Conservation (phyloP, 1,140 invertebrate genomes). For the Bombus waltoni region DNA sequence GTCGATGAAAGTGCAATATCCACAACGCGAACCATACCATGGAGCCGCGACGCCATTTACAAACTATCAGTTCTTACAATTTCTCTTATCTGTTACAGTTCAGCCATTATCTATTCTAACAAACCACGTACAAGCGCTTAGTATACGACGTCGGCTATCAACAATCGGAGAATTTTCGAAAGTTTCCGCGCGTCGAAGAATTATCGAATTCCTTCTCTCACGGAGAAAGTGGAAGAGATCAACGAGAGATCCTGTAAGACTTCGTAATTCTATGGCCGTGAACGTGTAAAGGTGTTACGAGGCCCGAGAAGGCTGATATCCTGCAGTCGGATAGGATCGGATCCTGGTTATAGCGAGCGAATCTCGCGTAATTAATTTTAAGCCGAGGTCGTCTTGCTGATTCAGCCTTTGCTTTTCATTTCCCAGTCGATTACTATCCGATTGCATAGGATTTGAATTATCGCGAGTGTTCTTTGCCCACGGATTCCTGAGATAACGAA, state of each 20-base stretch:
- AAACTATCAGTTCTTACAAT: neutral
- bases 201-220: neutral
- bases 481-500: conserved; percentile 1
- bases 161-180: neutral
- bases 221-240: neutral
- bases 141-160: no score
- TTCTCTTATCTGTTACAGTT: neutral
- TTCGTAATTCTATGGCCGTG: conserved; percentile 1
- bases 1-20: neutral
- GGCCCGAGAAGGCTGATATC: conserved; percentile 6
- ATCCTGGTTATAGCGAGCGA: conserved; percentile 14
- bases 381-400: neutral
- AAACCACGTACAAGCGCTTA: neutral
- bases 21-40: no score
- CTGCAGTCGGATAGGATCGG: neutral
- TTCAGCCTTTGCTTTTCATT: conserved; percentile 15
- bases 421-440: conserved; percentile 41
- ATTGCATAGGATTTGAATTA: conserved; percentile 20
- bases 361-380: conserved; percentile 49
- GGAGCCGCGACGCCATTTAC: neutral
- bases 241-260: neutral
- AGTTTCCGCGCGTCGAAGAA: neutral
- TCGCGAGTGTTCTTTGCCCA: neutral
- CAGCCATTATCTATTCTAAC: neutral
- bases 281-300: neutral